Evolutionary conservation across 2,797 vertebrate genomes (phyloP).

Genomic region (Percopsis omiscomaycus): DNA sequence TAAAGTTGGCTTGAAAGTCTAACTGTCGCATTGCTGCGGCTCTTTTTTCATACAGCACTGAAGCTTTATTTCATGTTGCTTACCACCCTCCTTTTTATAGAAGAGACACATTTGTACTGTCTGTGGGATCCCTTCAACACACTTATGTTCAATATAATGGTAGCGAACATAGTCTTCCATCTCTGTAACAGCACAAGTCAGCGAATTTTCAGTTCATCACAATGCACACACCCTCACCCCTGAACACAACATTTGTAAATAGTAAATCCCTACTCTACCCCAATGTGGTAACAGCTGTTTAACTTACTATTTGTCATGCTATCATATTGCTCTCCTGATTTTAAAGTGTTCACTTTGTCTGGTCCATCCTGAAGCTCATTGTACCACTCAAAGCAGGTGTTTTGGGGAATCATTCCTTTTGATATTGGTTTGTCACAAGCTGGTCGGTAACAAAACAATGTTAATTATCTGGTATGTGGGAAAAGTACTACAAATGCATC

Average conservation of each 20-base stretch:
- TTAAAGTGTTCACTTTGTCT: constrained; percentile 20
- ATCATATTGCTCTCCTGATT: neutral
- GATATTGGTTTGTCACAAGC: constrained; percentile 41
- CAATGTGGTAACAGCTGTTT: neutral
- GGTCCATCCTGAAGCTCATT: constrained; percentile 36
- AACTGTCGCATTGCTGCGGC: neutral
- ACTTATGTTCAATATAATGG: constrained; percentile 65
- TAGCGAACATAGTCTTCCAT: constrained; percentile 60
- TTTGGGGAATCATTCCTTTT: rapidly evolving
- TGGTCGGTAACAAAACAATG: constrained; percentile 16
- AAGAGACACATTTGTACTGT: constrained; percentile 57
- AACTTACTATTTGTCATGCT: constrained; percentile 35
- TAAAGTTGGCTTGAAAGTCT: no score
- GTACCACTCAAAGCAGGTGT: constrained; percentile 55
- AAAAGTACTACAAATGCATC: neutral
- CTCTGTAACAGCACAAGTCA: constrained; percentile 47
- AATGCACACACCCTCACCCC: neutral
- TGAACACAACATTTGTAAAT: neutral
- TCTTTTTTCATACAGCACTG: neutral
- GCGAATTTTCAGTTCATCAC: neutral
- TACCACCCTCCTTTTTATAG: constrained; percentile 66
- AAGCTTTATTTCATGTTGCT: constrained; percentile 17
- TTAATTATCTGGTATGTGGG: neutral
- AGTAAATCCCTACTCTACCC: no score
- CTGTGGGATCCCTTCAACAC: constrained; percentile 11